Conservation (phyloP, 2,797 vertebrate genomes). For the Leucoraja ocellata region DNA sequence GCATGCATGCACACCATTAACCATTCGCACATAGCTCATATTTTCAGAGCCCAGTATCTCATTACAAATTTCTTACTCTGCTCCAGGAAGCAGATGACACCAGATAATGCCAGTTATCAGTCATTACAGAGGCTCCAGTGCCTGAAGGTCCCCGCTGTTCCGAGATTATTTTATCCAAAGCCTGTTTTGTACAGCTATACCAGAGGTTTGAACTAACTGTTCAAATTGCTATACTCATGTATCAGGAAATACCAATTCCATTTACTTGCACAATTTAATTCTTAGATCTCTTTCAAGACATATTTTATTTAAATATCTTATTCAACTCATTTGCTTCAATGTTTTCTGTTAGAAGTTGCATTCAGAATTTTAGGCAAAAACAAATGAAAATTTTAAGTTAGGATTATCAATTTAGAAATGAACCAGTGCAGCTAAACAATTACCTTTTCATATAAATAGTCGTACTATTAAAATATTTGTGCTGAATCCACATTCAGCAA, state of each 20-base stretch:
- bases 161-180: conserved; percentile 26
- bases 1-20: conserved; percentile 66
- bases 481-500: not conserved
- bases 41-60: conserved; percentile 51
- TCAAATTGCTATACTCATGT: not conserved
- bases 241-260: not conserved
- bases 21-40: conserved; percentile 50
- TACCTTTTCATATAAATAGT: not conserved
- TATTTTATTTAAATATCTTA: not conserved
- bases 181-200: conserved; percentile 27
- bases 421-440: not conserved
- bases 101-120: conserved; percentile 76
- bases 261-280: not conserved
- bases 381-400: not conserved
- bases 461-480: conserved; percentile 19
- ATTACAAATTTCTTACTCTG: conserved; percentile 67
- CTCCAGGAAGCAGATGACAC: conserved; percentile 74
- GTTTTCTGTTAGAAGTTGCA: not conserved
- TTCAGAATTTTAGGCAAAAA: not conserved
- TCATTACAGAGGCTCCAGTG: conserved; percentile 64
- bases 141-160: conserved; percentile 42
- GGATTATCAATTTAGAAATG: not conserved
- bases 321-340: not conserved
- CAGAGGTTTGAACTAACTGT: conserved; percentile 17
- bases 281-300: not conserved